Conservation (phyloP, 2,888 invertebrate genomes). For the Clepsis dumicolana region DNA sequence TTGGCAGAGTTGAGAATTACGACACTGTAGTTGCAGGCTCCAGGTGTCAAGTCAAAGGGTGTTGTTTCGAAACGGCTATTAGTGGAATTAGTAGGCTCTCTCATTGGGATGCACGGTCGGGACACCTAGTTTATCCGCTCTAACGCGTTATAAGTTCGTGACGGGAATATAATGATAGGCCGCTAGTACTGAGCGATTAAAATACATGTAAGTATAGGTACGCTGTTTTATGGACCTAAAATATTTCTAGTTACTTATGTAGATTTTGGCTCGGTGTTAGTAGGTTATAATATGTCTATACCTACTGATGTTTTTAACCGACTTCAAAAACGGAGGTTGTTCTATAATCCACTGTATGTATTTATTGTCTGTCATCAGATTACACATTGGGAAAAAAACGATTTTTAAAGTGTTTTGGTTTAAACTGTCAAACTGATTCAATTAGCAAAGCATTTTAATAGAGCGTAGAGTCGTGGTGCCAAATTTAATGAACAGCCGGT, state of each 20-base stretch:
- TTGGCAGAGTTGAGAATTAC: slow-evolving; percentile 35
- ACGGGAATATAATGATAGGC: slow-evolving; percentile 57
- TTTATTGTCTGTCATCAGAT: too few relatives aligned
- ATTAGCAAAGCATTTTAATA: background rate
- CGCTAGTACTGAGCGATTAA: slow-evolving; percentile 13
- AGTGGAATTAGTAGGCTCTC: slow-evolving; percentile 48
- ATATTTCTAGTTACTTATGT: slow-evolving; percentile 1
- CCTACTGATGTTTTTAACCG: too few relatives aligned
- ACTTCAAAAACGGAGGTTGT: too few relatives aligned
- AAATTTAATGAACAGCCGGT: background rate
- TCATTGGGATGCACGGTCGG: slow-evolving; percentile 55
- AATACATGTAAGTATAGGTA: background rate
- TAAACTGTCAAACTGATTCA: background rate
- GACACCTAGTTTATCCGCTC: slow-evolving; percentile 59
- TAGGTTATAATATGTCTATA: too few relatives aligned
- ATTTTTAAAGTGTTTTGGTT: background rate
- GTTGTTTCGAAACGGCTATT: slow-evolving; percentile 50
- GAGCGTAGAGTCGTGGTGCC: background rate
- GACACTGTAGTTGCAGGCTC: slow-evolving; percentile 31
- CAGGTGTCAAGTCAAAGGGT: slow-evolving; percentile 51
- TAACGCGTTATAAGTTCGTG: slow-evolving; percentile 67
- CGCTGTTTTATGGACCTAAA: slow-evolving; percentile 6
- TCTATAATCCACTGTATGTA: too few relatives aligned
- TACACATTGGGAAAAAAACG: too few relatives aligned
- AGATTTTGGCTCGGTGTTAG: slow-evolving; percentile 7